phyloP scores from a whole-genome alignment of 1,140 invertebrate genomes.

The Trachymyrmex cornetzi region DNA sequence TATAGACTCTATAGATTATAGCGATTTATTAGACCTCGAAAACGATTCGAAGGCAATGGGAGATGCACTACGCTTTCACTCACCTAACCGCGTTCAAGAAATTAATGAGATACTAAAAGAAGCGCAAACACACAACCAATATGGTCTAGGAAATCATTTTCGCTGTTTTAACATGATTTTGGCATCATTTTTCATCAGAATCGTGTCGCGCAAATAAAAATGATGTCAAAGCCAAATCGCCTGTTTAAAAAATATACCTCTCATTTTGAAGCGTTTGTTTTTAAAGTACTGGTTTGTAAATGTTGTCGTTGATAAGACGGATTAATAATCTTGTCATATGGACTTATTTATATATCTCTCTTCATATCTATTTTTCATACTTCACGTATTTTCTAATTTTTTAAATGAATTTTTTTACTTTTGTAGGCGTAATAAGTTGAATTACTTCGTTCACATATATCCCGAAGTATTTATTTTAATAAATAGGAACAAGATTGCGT shows the following conservation, averaged over 20 bases:
- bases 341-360: neutral
- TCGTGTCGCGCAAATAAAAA: neutral
- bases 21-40: slow-evolving; percentile 55
- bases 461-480: slow-evolving; percentile 1
- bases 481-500: neutral
- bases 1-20: slow-evolving; percentile 60
- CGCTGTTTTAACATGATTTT: slow-evolving; percentile 10
- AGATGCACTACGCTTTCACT: slow-evolving; percentile 20
- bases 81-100: slow-evolving; percentile 9
- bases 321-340: neutral
- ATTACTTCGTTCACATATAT: neutral
- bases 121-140: neutral
- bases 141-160: neutral
- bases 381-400: neutral
- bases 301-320: neutral
- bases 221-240: neutral
- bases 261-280: neutral
- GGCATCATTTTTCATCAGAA: neutral
- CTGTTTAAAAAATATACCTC: neutral
- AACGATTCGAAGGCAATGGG: slow-evolving; percentile 8
- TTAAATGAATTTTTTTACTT: neutral
- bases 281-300: neutral
- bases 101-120: neutral
- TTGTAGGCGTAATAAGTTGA: neutral
- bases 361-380: neutral